These are phyloP conservation scores for Galleria mellonella DNA, from an alignment of 1,140 invertebrate genomes.

Conservation along the genomic window DNA sequence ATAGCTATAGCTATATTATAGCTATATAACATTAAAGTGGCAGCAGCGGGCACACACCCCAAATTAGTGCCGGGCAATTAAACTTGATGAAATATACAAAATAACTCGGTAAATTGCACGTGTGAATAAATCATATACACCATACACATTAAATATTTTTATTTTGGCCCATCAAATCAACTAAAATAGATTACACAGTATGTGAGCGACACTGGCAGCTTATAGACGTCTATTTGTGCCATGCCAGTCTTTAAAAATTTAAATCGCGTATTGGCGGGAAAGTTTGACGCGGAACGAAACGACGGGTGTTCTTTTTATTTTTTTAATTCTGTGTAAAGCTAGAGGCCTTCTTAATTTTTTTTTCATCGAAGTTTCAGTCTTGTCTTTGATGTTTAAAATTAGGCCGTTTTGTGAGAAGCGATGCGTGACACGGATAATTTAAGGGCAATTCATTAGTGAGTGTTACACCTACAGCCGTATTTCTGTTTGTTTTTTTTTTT, in stretches of 20 bases:
- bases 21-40: background rate
- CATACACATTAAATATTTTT: constrained; percentile 35
- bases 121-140: constrained; percentile 22
- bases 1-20: too few species aligned
- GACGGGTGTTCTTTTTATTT: background rate
- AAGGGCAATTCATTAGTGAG: constrained; percentile 25
- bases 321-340: background rate
- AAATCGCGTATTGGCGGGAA: constrained; percentile 36
- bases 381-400: constrained; percentile 10
- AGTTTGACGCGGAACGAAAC: background rate
- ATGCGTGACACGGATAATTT: constrained; percentile 41
- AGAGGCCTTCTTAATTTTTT: too few species aligned
- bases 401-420: constrained; percentile 16
- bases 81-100: constrained; percentile 6
- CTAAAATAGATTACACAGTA: constrained; percentile 57
- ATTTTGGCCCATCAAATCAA: constrained; percentile 29
- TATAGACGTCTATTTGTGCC: constrained; percentile 25
- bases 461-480: background rate
- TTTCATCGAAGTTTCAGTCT: background rate
- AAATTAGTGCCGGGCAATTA: constrained; percentile 12
- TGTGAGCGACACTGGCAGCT: constrained; percentile 31
- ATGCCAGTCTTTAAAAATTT: constrained; percentile 21
- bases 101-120: constrained; percentile 9
- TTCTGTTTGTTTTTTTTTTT: background rate
- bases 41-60: background rate